Conservation (phyloP, 2,888 invertebrate species). For the Tetragonula carbonaria region DNA sequence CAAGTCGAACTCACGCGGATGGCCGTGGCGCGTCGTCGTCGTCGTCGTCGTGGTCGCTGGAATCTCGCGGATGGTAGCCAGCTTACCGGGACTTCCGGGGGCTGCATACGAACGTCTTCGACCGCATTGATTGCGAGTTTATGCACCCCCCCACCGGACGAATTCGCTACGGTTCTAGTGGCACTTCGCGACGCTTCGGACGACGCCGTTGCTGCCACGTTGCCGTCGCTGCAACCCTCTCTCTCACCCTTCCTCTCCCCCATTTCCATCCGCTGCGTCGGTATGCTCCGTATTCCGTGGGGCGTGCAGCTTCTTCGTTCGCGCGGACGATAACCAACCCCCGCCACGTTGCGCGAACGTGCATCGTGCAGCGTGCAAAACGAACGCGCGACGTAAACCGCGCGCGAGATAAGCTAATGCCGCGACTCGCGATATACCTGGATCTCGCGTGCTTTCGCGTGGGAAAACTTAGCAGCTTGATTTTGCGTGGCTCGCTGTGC, state of each 20-base stretch:
- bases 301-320: not conserved
- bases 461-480: too few species aligned
- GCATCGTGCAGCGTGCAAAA: not conserved
- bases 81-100: constrained; percentile 14
- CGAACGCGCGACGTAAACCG: not conserved
- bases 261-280: not conserved
- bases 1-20: constrained; percentile 66
- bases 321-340: constrained; percentile 7
- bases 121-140: constrained; percentile 55
- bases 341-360: not conserved
- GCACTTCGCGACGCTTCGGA: constrained; percentile 19
- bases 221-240: not conserved
- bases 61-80: not conserved
- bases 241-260: too few species aligned
- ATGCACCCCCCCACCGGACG: constrained; percentile 36
- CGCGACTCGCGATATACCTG: not conserved
- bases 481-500: not conserved
- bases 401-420: constrained; percentile 13
- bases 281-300: not conserved
- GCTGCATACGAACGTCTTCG: constrained; percentile 40
- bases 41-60: not conserved
- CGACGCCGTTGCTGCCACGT: constrained; percentile 20
- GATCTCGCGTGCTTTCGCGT: not conserved
- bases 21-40: not conserved
- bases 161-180: constrained; percentile 37